Evolutionary conservation across 1,140 invertebrate species (phyloP).

Genomic region (Drosophila pallidifrons): DNA sequence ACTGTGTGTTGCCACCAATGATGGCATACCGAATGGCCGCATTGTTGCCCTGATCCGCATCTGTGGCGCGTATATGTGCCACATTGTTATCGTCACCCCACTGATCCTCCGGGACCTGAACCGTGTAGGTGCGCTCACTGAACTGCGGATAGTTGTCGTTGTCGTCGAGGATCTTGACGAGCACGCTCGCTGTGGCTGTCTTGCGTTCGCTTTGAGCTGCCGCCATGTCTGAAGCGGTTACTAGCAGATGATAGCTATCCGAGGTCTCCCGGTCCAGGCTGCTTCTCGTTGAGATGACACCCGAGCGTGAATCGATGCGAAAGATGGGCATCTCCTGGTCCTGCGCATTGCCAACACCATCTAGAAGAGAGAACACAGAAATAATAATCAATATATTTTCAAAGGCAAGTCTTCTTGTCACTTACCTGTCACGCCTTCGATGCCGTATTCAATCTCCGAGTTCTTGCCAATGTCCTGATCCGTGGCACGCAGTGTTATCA

Average conservation of each 20-base stretch:
- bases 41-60: slow-evolving; percentile 96
- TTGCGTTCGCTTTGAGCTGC: slow-evolving; percentile 89
- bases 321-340: slow-evolving; percentile 88
- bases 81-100: slow-evolving; percentile 93
- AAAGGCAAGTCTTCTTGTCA: neutral
- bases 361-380: slow-evolving; percentile 25
- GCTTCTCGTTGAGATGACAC: slow-evolving; percentile 93
- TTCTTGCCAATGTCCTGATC: slow-evolving; percentile 96
- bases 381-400: neutral
- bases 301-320: slow-evolving; percentile 92
- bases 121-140: slow-evolving; percentile 94
- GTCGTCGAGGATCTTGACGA: slow-evolving; percentile 94
- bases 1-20: slow-evolving; percentile 96
- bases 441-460: slow-evolving; percentile 93
- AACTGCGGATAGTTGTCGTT: slow-evolving; percentile 99
- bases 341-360: slow-evolving; percentile 71
- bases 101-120: slow-evolving; percentile 95
- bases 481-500: slow-evolving; percentile 95
- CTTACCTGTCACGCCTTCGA: slow-evolving; percentile 88
- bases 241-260: slow-evolving; percentile 93
- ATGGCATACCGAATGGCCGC: slow-evolving; percentile 96
- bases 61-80: slow-evolving; percentile 93
- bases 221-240: slow-evolving; percentile 94
- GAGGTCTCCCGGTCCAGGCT: slow-evolving; percentile 95
- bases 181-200: slow-evolving; percentile 92